Evolutionary conservation across 2,888 invertebrate genomes (phyloP).

Genomic region (Rhimphoctona megacephalus): DNA sequence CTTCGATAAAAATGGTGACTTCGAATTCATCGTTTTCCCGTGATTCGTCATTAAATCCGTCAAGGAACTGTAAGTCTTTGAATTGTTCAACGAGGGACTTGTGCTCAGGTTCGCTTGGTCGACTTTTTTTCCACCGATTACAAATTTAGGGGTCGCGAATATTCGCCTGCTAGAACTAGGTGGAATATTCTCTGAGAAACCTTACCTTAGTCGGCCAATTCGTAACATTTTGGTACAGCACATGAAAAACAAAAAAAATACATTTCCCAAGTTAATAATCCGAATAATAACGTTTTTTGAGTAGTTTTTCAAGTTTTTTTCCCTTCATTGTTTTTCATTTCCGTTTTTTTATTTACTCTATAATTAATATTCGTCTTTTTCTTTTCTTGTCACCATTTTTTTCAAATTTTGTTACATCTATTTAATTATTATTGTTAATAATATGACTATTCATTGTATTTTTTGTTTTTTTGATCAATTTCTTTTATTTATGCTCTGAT

Average conservation of each 20-base stretch:
- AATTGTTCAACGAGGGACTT: background rate
- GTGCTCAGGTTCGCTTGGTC: background rate
- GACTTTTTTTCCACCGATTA: slow-evolving; percentile 62
- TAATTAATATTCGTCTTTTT: too few relatives aligned
- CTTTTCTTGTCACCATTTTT: too few relatives aligned
- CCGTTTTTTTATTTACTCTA: background rate
- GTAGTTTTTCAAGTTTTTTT: background rate
- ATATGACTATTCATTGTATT: too few relatives aligned
- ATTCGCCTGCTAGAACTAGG: slow-evolving; percentile 56
- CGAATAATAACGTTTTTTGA: background rate
- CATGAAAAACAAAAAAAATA: slow-evolving; percentile 78
- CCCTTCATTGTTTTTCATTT: background rate
- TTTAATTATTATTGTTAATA: background rate
- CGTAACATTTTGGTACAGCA: slow-evolving; percentile 67
- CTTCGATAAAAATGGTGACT: background rate
- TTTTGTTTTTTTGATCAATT: too few relatives aligned
- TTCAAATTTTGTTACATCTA: background rate
- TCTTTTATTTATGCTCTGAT: too few relatives aligned
- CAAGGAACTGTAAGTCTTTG: slow-evolving; percentile 49
- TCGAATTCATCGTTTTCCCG: slow-evolving; percentile 39
- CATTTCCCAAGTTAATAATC: slow-evolving; percentile 68
- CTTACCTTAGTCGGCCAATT: slow-evolving; percentile 83
- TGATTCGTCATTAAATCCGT: slow-evolving; percentile 50
- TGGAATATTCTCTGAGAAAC: slow-evolving; percentile 75
- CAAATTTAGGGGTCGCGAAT: slow-evolving; percentile 72